phyloP scores from a whole-genome alignment of 2,113 vertebrate species.

The Urocolius indicus region DNA sequence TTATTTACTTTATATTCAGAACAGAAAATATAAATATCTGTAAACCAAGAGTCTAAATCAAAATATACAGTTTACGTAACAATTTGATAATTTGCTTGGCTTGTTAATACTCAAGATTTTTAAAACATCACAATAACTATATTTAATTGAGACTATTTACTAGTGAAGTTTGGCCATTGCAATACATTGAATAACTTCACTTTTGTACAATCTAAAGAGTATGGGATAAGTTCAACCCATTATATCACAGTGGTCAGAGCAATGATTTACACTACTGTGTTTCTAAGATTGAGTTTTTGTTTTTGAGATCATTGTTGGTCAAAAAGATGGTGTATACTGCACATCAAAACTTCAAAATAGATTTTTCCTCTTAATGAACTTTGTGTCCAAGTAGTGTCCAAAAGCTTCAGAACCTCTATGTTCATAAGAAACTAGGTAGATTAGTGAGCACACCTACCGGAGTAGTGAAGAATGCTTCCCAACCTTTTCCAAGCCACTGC shows the following conservation, averaged over 20 bases:
- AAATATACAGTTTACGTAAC: neutral
- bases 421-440: neutral
- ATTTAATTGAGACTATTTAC: neutral
- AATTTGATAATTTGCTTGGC: neutral
- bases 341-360: neutral
- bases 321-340: neutral
- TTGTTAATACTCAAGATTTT: neutral
- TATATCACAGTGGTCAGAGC: neutral
- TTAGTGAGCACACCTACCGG: neutral
- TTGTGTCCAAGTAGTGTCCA: neutral
- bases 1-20: neutral
- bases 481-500: neutral
- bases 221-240: rapidly evolving
- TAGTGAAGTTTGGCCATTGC: neutral
- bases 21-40: neutral
- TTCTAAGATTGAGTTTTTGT: neutral
- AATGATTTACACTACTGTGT: neutral
- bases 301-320: neutral
- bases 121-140: neutral
- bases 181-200: neutral
- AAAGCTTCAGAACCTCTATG: neutral
- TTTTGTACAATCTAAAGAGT: neutral
- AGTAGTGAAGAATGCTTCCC: neutral
- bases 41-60: neutral
- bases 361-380: neutral